Evolutionary conservation across 2,888 invertebrate species (phyloP).

Genomic region (Ormyrus pomaceus): DNA sequence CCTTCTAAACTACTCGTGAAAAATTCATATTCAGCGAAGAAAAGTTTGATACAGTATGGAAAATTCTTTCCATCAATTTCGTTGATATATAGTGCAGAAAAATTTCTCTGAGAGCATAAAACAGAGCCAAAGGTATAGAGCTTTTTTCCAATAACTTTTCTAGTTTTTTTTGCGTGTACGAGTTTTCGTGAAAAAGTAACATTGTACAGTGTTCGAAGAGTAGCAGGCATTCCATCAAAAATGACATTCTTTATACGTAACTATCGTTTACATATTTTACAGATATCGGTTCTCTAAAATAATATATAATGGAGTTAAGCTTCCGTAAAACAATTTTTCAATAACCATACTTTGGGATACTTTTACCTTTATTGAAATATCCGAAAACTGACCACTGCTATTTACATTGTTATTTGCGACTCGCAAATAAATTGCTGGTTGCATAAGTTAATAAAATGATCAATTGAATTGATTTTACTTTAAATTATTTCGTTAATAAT

Average conservation of each 20-base stretch:
- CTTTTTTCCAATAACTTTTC: conserved; percentile 28
- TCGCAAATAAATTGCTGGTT: too few relatives aligned
- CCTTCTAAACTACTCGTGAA: conserved; percentile 17
- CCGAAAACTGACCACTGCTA: too few relatives aligned
- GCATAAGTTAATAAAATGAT: too few relatives aligned
- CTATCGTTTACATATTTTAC: conserved; percentile 22
- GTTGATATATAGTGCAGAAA: neutral
- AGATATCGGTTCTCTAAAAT: conserved; percentile 1
- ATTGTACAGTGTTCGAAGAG: conserved; percentile 9
- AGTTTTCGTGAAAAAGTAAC: conserved; percentile 23
- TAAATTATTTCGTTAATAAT: too few relatives aligned
- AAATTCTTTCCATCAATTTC: conserved; percentile 47
- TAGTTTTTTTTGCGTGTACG: neutral
- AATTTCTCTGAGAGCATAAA: conserved; percentile 18
- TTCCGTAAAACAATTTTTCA: too few relatives aligned
- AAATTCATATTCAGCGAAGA: conserved; percentile 35
- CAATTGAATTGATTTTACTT: too few relatives aligned
- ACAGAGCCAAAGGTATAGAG: conserved; percentile 22
- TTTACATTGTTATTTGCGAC: too few relatives aligned
- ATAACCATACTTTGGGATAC: too few relatives aligned
- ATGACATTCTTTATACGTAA: conserved; percentile 20
- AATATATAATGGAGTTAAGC: neutral
- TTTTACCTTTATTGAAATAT: too few relatives aligned
- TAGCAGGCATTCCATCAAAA: conserved; percentile 23
- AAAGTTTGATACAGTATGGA: conserved; percentile 35